Evolutionary conservation across 2,113 vertebrate species (phyloP).

Genomic region (Sinocyclocheilus maitianheensis): DNA sequence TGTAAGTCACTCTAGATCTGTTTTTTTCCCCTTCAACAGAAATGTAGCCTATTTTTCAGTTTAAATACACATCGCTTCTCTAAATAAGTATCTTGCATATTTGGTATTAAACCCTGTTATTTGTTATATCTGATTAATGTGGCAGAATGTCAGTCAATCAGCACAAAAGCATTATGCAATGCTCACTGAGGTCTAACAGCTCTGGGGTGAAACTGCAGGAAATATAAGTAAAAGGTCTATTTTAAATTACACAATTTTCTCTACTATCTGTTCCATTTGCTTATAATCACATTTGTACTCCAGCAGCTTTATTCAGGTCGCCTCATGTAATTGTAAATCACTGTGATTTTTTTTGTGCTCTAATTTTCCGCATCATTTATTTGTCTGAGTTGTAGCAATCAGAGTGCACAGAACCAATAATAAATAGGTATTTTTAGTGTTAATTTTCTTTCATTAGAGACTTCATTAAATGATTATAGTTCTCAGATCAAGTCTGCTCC

Average conservation of each 20-base stretch:
- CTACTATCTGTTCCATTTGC: slow-evolving; percentile 11
- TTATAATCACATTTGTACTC: slow-evolving; percentile 25
- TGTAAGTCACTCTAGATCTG: slow-evolving; percentile 25
- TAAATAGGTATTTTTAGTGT: not conserved
- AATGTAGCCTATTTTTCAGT: not conserved
- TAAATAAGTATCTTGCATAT: not conserved
- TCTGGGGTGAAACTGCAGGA: not conserved
- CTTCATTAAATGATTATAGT: slow-evolving; percentile 4
- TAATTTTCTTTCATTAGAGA: not conserved
- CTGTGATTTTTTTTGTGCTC: slow-evolving; percentile 10
- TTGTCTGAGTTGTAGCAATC: not conserved
- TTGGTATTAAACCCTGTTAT: not conserved
- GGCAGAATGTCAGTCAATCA: slow-evolving; percentile 7
- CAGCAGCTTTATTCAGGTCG: slow-evolving; percentile 20
- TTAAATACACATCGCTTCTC: not conserved
- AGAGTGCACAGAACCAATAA: not conserved
- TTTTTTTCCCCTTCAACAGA: slow-evolving; percentile 3
- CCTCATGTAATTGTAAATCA: slow-evolving; percentile 11
- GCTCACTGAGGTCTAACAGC: not conserved
- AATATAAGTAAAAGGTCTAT: slow-evolving; percentile 25
- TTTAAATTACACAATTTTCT: slow-evolving; percentile 21
- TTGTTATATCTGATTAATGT: not conserved
- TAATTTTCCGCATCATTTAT: slow-evolving; percentile 40
- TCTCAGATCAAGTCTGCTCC: not conserved
- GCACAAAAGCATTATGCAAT: slow-evolving; percentile 5